Percentiles rank a stretch among this genome's conserved stretches.
Conservation (phyloP, 1,140 invertebrate species). For the Scaptomyza pallida region DNA sequence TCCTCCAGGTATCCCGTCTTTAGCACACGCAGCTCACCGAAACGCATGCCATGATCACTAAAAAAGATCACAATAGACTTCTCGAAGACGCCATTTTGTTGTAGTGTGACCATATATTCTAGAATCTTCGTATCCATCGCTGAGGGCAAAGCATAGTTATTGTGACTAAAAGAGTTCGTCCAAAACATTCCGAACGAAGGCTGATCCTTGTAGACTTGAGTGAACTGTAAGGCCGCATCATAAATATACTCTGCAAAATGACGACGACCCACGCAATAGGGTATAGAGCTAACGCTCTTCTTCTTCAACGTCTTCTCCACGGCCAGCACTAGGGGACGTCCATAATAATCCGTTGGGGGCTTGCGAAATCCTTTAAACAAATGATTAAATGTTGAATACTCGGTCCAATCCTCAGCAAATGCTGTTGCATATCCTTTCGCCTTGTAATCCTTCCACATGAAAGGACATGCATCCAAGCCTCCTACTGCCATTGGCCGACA, state of each 20-base stretch:
- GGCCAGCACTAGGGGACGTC: constrained; percentile 89
- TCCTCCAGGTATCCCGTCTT: constrained; percentile 93
- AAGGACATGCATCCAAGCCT: constrained; percentile 87
- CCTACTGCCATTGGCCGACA: constrained; percentile 85
- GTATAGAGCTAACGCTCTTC: constrained; percentile 47
- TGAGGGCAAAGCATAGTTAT: constrained; percentile 88
- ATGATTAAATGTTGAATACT: constrained; percentile 92
- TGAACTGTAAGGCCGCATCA: constrained; percentile 86
- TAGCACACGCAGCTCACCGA: constrained; percentile 90
- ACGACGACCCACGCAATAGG: constrained; percentile 86
- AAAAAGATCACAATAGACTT: constrained; percentile 91
- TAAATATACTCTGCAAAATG: constrained; percentile 86
- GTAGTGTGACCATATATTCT: constrained; percentile 86
- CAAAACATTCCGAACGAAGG: constrained; percentile 91
- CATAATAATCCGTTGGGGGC: constrained; percentile 92
- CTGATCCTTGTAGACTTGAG: constrained; percentile 62
- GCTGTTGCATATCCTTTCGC: constrained; percentile 90
- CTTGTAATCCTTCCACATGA: constrained; percentile 91
- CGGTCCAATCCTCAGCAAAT: constrained; percentile 90
- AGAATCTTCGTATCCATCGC: constrained; percentile 87
- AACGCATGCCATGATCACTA: constrained; percentile 97
- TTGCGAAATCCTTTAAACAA: constrained; percentile 90
- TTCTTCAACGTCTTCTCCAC: constrained; percentile 85
- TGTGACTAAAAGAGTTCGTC: constrained; percentile 91
- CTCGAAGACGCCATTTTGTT: constrained; percentile 86